Base-by-base conservation (phyloP, 1,140 invertebrate species). In the Drosophila equinoxialis region DNA sequence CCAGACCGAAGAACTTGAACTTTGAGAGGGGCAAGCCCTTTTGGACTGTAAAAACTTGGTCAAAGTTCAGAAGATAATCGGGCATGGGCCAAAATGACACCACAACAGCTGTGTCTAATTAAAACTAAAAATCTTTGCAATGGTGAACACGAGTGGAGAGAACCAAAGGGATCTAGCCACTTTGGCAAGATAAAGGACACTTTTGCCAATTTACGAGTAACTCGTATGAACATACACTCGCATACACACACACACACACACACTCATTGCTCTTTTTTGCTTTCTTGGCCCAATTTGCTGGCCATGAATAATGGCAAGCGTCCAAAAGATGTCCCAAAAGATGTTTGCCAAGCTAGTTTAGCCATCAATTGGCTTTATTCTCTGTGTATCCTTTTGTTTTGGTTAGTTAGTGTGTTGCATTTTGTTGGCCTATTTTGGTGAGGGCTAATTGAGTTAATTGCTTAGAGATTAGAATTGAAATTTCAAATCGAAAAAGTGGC, bases 161-260 rank as follows among this genome's bases (percentile, higher is more conserved):
- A 10, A 8, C 11, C 41, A n/a, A 42, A 30, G 17, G 7, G 20
- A 42, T 23, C 35, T 26, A 74, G 42, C 72, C 71, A 74, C 63
- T 75, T 74, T 67, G 59, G 63, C 65, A 74, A 81, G 77, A 74
- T 85, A 79, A 87, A 87, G 68, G 83, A 82, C 79, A 82, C 79
- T 86, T 87, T 79, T 83, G 73, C 51, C 74, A 72, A 82, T 83
- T 86, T 77, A 74, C 59, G 59, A 39, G 48, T 54, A 59, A 20
- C 57, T 37, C 45, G 45, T 51, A 51, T 51, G 17, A 8, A 3
- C 45, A 48, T 7, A 45, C 14, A 45, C 6, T 7, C 41, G 4
- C 41, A 14, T 2, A 45, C 42, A 45, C 14, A 45, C 14, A 48
- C 14, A 45, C 14, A 45, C 6, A 7, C 42, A 45, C 42, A 14